Conservation (phyloP, 1,140 invertebrate genomes). For the Antheraea pernyi region DNA sequence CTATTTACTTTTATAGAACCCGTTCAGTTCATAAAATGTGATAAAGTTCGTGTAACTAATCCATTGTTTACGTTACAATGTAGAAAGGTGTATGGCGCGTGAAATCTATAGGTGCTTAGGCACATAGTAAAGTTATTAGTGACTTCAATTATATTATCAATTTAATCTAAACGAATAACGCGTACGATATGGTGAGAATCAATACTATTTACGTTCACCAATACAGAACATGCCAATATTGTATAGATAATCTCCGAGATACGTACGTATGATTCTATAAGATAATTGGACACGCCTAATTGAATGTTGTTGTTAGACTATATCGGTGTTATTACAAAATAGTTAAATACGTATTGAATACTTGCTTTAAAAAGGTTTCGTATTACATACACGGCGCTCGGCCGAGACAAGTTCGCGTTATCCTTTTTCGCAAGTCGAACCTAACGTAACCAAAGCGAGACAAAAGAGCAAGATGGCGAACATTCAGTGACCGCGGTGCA, state of each 20-base stretch:
- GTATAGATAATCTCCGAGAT: conserved; percentile 34
- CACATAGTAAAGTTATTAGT: neutral
- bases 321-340: too few species aligned
- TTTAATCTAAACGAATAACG: neutral
- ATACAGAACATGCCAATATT: neutral
- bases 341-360: too few species aligned
- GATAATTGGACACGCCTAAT: conserved; percentile 64
- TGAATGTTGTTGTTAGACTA: conserved; percentile 72
- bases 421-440: too few species aligned
- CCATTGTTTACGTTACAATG: conserved; percentile 13
- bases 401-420: too few species aligned
- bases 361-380: too few species aligned
- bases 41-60: conserved; percentile 15
- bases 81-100: conserved; percentile 8
- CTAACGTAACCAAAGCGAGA: too few species aligned
- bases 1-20: conserved; percentile 31
- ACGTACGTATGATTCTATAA: conserved; percentile 52
- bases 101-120: neutral
- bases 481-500: too few species aligned
- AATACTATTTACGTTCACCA: neutral
- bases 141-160: neutral
- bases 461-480: too few species aligned
- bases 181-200: neutral
- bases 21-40: conserved; percentile 27
- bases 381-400: too few species aligned